Conservation (phyloP, 2,888 invertebrate species). For the Chromoteleia sp. region DNA sequence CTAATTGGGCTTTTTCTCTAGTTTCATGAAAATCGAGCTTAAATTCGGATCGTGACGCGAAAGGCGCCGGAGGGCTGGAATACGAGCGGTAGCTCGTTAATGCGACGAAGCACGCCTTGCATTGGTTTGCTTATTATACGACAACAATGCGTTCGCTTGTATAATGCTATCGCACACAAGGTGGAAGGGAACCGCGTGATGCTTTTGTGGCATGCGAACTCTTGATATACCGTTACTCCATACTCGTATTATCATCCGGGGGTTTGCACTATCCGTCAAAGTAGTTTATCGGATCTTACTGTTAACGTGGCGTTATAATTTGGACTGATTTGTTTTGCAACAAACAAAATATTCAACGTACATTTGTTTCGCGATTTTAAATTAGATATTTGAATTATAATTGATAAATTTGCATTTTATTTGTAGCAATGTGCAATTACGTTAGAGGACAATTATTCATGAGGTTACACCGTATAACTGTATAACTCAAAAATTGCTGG, state of each 20-base stretch:
- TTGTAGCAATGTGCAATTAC: too few relatives aligned
- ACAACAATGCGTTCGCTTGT: slow-evolving; percentile 56
- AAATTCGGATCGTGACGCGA: slow-evolving; percentile 45
- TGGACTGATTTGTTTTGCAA: not conserved
- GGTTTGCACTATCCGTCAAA: slow-evolving; percentile 38
- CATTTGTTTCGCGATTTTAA: not conserved
- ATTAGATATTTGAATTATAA: too few relatives aligned
- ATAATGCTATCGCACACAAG: slow-evolving; percentile 33
- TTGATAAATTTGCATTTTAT: too few relatives aligned
- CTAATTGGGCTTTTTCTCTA: slow-evolving; percentile 23
- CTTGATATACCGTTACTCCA: slow-evolving; percentile 47
- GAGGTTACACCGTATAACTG: too few relatives aligned
- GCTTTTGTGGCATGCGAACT: slow-evolving; percentile 60
- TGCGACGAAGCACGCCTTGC: slow-evolving; percentile 46
- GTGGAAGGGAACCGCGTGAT: slow-evolving; percentile 40
- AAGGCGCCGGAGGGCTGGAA: slow-evolving; percentile 30
- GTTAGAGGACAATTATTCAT: too few relatives aligned
- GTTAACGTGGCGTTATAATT: slow-evolving; percentile 26
- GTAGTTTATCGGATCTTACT: slow-evolving; percentile 34
- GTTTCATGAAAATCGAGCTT: slow-evolving; percentile 24
- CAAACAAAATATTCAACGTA: not conserved
- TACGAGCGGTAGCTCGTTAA: slow-evolving; percentile 41
- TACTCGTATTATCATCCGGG: slow-evolving; percentile 39
- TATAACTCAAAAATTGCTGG: too few relatives aligned
- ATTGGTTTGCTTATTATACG: slow-evolving; percentile 58